Evolutionary conservation across 2,888 invertebrate species (phyloP), one percentile per base, ranked within the genome.

Genomic region (Protula sp.): DNA sequence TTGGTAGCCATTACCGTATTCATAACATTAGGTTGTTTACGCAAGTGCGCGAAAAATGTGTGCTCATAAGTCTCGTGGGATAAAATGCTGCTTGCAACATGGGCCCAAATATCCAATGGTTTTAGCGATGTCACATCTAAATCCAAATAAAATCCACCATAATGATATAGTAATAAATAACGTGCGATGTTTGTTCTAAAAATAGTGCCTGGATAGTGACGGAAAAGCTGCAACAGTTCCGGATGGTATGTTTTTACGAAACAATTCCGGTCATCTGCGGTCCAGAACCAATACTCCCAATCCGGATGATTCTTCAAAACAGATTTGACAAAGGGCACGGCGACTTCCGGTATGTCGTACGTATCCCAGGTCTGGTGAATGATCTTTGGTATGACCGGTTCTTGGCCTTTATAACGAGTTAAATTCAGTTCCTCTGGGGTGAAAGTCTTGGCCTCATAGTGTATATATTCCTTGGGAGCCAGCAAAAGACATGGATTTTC

Each of bases 71-170:
- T 38, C 24, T 57, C 52, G 22, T 31, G 52, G 3, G 57, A 14
- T 3, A 57, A 26, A n/a, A 57, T 24, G 31, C 57, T 53, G 9
- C 14, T 14, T 29, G 27, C 3, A 3, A 30, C 30, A n/a, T 3
- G 4, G 3, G 45, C 4, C 4, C 4, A 3, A 24, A 14, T n/a
- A 47, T 29, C 51, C 30, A 57, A 27, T 3, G 52, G 52, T n/a
- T 31, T 19, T n/a, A 57, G 22, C 22, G 30, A 9, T 30, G 27
- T 30, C 30, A 57, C 52, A 47, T 57, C 57, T 3, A 57, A 27
- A 26, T 57, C 57, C 30, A 52, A 50, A 30, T 26, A 29, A 26
- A 57, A 30, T 3, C 57, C 57, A 22, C 57, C 57, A 3, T 54
- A 14, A 5, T 54, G 28, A 47, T 57, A 54, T 22, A 57, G 22